Conservation (phyloP, 2,888 invertebrate genomes). For the Meiosimyza platycephala region DNA sequence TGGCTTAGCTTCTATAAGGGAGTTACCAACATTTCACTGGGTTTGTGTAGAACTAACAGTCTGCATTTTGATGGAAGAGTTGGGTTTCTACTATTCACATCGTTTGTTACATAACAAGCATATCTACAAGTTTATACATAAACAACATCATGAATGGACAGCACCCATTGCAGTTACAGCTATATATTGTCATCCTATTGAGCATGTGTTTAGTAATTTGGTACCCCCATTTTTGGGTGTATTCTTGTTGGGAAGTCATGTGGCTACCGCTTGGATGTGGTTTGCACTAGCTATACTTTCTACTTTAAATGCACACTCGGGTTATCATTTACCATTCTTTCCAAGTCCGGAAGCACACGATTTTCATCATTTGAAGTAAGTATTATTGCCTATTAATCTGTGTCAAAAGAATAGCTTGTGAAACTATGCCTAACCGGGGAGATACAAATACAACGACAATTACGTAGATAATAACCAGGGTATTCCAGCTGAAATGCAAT, state of each 20-base stretch:
- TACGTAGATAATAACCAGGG: too few species aligned
- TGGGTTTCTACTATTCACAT: conserved; percentile 87
- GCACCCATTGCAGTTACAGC: conserved; percentile 87
- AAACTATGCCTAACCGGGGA: too few species aligned
- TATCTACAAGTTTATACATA: conserved; percentile 85
- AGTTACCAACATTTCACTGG: conserved; percentile 83
- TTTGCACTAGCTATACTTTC: conserved; percentile 81
- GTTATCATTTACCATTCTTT: conserved; percentile 87
- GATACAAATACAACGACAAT: too few species aligned
- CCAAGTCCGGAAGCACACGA: conserved; percentile 89
- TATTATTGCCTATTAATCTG: conserved; percentile 1
- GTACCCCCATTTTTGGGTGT: conserved; percentile 82
- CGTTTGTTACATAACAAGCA: conserved; percentile 80
- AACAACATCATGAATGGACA: conserved; percentile 90
- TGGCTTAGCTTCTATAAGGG: conserved; percentile 74
- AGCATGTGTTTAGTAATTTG: conserved; percentile 82
- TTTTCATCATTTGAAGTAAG: conserved; percentile 87
- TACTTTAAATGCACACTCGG: conserved; percentile 85
- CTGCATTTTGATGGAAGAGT: conserved; percentile 81
- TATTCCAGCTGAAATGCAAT: too few species aligned
- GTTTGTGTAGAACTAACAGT: conserved; percentile 78
- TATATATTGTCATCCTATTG: conserved; percentile 83
- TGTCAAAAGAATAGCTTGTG: too few species aligned
- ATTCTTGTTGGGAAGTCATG: conserved; percentile 78
- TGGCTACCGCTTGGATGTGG: conserved; percentile 84